Evolutionary conservation across 2,888 invertebrate species (phyloP), one percentile per base, ranked within the genome.

Genomic region (Vanessa cardui): DNA sequence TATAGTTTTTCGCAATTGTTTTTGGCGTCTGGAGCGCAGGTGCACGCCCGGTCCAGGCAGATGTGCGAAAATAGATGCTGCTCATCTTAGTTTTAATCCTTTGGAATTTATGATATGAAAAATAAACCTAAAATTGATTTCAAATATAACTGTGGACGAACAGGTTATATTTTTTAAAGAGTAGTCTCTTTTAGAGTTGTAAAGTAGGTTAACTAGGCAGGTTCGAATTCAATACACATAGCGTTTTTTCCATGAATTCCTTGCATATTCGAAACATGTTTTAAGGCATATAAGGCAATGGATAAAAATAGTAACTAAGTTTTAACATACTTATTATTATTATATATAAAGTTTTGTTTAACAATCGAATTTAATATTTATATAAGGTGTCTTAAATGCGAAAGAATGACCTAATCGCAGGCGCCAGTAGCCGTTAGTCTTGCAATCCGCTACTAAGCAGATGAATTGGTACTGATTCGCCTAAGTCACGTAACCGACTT

Each of bases 1-100:
- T 76, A 73, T 71, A 75, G 80, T 84, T 84, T 85, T 87, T 88
- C 81, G 85, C 86, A 83, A 84, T 84, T 83, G 83, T 89, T 89
- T 88, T 83, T 74, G 84, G 82, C 68, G 62, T 73, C 68, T 68
- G 70, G 61, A 65, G 50, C 73, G 85, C 90, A 90, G 89, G 88
- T 87, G 88, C 68, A 59, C 31, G 70, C 71, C 79, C 78, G 84
- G 83, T 74, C 70, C 58, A 68, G 73, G 86, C 90, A 90, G 89
- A 89, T 90, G 90, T 77, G 63, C 66, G 69, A 54, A 72, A 73
- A 74, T 74, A 77, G 79, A 77, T 76, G 80, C 76, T 77, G 73
- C 65, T 72, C 58, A 52, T 75, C 60, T 70, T 67, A 50, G 64
- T 72, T 69, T 72, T 64, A 62, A 67, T 70, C 65, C 60, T 62